Percentiles rank a stretch among this genome's conserved stretches.
Conservation (phyloP, 2,888 invertebrate genomes). For the Nasonovia ribisnigri region DNA sequence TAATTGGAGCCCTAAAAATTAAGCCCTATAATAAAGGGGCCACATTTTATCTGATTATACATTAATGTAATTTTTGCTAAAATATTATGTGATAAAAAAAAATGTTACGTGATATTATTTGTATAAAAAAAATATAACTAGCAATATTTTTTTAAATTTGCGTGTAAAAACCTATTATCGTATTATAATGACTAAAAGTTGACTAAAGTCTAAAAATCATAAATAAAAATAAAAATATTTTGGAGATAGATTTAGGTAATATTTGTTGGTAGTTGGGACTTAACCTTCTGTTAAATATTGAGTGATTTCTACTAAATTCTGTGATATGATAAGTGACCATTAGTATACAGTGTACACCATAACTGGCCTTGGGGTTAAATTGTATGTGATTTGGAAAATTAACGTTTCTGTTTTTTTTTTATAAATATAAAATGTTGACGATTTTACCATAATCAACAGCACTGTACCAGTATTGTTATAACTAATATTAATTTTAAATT, state of each 20-base stretch:
- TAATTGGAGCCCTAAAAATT: not conserved
- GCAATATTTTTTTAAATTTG: not conserved
- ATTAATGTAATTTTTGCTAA: no score
- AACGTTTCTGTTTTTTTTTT: no score
- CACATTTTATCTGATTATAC: not conserved
- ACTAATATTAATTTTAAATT: no score
- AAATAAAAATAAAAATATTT: not conserved
- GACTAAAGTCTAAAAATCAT: not conserved
- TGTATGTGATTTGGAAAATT: not conserved
- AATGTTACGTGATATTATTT: not conserved
- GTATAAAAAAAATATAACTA: not conserved
- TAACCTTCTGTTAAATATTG: not conserved
- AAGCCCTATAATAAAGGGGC: not conserved
- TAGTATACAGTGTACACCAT: not conserved
- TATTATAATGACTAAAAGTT: not conserved
- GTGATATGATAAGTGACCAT: not conserved
- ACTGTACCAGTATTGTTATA: no score
- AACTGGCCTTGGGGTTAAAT: not conserved
- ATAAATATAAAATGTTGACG: not conserved
- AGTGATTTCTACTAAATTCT: not conserved
- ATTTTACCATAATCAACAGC: not conserved
- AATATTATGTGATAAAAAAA: no score
- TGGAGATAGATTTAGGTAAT: not conserved
- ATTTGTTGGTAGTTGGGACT: not conserved
- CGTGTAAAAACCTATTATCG: not conserved